Evolutionary conservation across 1,140 invertebrate species (phyloP).

Genomic region (Octopus sinensis): DNA sequence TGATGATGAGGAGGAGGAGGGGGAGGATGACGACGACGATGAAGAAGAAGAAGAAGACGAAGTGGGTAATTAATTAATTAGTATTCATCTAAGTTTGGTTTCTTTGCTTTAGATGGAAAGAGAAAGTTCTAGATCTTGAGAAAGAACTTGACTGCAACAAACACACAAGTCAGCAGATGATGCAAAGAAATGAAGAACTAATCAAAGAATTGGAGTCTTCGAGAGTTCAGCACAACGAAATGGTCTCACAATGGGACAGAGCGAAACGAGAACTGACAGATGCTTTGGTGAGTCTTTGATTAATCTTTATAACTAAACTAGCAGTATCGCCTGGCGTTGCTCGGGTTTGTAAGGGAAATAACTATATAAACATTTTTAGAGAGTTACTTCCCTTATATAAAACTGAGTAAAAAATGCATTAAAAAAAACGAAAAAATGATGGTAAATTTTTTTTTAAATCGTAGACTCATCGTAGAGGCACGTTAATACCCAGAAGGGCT

Average conservation of each 20-base stretch:
- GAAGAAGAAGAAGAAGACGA: neutral
- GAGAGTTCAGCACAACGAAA: constrained; percentile 38
- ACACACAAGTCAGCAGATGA: constrained; percentile 47
- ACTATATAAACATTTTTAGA: too few species aligned
- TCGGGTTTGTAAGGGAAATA: too few species aligned
- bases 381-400: too few species aligned
- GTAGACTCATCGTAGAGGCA: too few species aligned
- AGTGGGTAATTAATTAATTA: neutral
- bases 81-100: neutral
- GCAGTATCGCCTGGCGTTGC: too few species aligned
- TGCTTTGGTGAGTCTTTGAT: constrained; percentile 42
- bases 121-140: constrained; percentile 52
- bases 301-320: neutral
- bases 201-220: constrained; percentile 47
- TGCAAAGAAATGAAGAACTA: constrained; percentile 48
- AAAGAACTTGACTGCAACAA: constrained; percentile 48
- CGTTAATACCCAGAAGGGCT: too few species aligned
- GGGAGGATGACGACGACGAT: too few species aligned
- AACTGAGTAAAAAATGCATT: too few species aligned
- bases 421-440: too few species aligned
- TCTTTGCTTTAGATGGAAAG: constrained; percentile 44
- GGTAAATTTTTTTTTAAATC: too few species aligned
- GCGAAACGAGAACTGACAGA: constrained; percentile 51
- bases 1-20: too few species aligned
- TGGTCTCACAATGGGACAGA: constrained; percentile 47